Conservation (phyloP, 30 jellyfish, hydroid and myxozoan genomes). For the Chrysaora quinquecirrha region DNA sequence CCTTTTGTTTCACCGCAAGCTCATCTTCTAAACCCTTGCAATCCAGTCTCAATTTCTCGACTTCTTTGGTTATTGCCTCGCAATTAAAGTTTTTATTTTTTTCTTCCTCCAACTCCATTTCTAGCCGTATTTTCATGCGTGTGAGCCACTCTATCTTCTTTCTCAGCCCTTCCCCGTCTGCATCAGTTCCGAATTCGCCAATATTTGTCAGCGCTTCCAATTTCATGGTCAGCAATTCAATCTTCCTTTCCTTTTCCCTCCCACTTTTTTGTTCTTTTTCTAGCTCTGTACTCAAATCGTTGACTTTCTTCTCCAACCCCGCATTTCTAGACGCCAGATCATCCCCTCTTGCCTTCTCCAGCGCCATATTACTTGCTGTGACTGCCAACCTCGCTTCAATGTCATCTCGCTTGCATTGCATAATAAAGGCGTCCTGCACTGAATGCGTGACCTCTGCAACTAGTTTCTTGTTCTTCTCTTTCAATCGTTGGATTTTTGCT, state of each 20-base stretch:
- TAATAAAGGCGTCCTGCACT: not conserved
- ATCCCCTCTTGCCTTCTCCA: slow-evolving; percentile 5
- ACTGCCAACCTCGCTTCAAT: not conserved
- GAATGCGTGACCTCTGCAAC: not conserved
- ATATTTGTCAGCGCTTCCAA: not conserved
- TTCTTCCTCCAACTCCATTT: not conserved
- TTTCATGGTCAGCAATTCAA: not conserved
- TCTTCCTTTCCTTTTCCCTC: not conserved
- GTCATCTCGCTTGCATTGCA: not conserved
- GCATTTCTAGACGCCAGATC: not conserved
- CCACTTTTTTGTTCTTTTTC: not conserved
- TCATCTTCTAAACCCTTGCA: slow-evolving; percentile 1
- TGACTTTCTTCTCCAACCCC: not conserved
- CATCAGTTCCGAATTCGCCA: not conserved
- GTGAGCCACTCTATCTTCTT: not conserved
- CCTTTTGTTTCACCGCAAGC: slow-evolving; percentile 8
- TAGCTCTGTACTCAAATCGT: not conserved
- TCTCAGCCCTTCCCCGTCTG: not conserved
- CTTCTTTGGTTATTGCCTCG: not conserved
- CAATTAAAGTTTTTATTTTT: not conserved
- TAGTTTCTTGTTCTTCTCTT: not conserved
- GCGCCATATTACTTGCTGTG: not conserved
- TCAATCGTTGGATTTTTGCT: not conserved
- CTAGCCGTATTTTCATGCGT: not conserved
- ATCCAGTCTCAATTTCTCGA: not conserved